Conservation (phyloP, 2,888 invertebrate species). For the Lissonota sp. region DNA sequence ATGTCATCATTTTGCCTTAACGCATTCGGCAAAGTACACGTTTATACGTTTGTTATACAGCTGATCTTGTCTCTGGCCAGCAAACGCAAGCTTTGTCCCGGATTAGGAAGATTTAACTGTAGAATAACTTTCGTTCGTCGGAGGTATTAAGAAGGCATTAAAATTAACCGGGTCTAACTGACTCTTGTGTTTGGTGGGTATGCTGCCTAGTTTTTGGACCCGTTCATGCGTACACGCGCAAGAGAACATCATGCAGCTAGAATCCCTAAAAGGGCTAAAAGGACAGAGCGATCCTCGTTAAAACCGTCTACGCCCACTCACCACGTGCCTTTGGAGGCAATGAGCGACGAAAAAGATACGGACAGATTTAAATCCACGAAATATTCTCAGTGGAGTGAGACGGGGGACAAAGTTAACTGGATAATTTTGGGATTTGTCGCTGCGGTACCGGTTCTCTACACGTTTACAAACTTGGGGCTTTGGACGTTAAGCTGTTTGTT, state of each 20-base stretch:
- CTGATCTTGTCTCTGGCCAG: conserved; percentile 5
- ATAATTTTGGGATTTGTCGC: conserved; percentile 77
- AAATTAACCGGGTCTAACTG: conserved; percentile 64
- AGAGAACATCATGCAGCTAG: neutral
- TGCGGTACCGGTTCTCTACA: conserved; percentile 71
- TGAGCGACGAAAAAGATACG: conserved; percentile 26
- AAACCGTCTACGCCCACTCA: conserved; percentile 63
- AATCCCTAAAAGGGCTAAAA: conserved; percentile 38
- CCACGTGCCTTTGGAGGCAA: conserved; percentile 28
- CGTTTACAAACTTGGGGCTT: conserved; percentile 80
- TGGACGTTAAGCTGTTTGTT: conserved; percentile 71
- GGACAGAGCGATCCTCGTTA: conserved; percentile 54
- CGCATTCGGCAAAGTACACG: neutral
- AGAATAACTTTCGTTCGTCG: conserved; percentile 66
- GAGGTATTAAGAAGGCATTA: conserved; percentile 65
- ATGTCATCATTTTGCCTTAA: conserved; percentile 45
- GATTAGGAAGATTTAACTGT: conserved; percentile 70
- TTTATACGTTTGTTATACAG: conserved; percentile 3
- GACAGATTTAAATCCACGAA: conserved; percentile 20
- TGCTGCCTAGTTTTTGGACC: conserved; percentile 18
- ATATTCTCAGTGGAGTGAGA: conserved; percentile 23
- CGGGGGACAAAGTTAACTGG: conserved; percentile 77
- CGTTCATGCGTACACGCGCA: conserved; percentile 18
- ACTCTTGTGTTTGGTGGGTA: conserved; percentile 46
- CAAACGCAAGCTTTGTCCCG: conserved; percentile 38